phyloP scores from a whole-genome alignment of 2,888 invertebrate genomes.

The Lochmaea crataegi region DNA sequence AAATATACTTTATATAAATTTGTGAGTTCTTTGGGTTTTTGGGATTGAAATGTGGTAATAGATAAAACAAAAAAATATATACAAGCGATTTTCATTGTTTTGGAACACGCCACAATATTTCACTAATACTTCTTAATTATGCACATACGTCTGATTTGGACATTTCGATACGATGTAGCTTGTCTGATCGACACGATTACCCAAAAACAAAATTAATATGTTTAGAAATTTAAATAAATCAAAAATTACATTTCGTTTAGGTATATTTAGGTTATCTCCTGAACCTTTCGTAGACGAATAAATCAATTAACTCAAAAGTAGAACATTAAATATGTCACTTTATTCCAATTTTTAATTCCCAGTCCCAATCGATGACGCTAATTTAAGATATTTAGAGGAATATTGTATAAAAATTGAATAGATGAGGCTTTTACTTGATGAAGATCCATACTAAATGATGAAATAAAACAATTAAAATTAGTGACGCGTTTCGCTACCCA shows the following conservation, averaged over 20 bases:
- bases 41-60: neutral
- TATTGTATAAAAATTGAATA: too few species aligned
- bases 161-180: neutral
- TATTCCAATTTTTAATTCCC: neutral
- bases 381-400: too few species aligned
- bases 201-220: neutral
- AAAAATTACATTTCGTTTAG: too few species aligned
- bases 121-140: constrained; percentile 4
- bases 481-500: too few species aligned
- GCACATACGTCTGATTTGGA: constrained; percentile 5
- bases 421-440: too few species aligned
- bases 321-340: neutral
- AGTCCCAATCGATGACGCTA: neutral
- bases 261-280: neutral
- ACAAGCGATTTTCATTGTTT: neutral
- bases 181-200: neutral
- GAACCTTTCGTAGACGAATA: too few species aligned
- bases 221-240: neutral
- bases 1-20: too few species aligned
- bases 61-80: neutral
- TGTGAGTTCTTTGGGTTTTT: neutral
- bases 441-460: too few species aligned
- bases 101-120: constrained; percentile 15
- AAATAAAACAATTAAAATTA: too few species aligned
- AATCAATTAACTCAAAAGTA: neutral